Evolutionary conservation across 2,797 vertebrate genomes (phyloP).

Genomic region (Chloroceryle inda): DNA sequence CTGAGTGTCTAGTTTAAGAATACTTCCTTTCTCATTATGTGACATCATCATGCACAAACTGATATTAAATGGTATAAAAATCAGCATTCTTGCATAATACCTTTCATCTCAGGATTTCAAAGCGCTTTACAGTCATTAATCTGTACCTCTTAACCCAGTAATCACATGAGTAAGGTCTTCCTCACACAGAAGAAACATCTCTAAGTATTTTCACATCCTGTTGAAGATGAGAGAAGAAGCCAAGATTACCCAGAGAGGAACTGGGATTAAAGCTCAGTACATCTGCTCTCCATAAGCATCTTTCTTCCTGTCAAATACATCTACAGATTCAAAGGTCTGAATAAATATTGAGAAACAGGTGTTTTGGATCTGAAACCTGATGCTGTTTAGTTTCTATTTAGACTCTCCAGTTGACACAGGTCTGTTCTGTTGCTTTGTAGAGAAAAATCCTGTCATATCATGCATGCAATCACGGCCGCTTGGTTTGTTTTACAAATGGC

Average conservation of each 20-base stretch:
- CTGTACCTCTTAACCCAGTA: conserved; percentile 16
- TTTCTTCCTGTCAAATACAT: background rate
- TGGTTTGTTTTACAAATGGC: background rate
- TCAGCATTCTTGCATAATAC: background rate
- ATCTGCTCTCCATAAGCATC: background rate
- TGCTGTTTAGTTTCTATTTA: conserved; percentile 20
- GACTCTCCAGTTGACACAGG: background rate
- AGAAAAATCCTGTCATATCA: background rate
- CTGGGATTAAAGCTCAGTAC: background rate
- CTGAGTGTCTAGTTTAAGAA: background rate
- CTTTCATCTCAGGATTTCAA: conserved; percentile 61
- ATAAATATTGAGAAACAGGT: conserved; percentile 16
- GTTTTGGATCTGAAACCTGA: conserved; percentile 24
- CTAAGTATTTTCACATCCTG: conserved; percentile 10
- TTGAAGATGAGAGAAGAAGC: background rate
- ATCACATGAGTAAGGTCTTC: conserved; percentile 47
- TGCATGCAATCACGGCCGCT: background rate
- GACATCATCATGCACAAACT: background rate
- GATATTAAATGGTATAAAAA: conserved; percentile 26
- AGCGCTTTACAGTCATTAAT: conserved; percentile 32
- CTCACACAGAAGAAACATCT: conserved; percentile 11
- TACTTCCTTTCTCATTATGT: background rate
- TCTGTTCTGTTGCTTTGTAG: background rate
- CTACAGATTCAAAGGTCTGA: background rate
- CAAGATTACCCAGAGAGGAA: background rate